Conservation (phyloP, 2,113 vertebrate species). For the Morone chrysops region DNA sequence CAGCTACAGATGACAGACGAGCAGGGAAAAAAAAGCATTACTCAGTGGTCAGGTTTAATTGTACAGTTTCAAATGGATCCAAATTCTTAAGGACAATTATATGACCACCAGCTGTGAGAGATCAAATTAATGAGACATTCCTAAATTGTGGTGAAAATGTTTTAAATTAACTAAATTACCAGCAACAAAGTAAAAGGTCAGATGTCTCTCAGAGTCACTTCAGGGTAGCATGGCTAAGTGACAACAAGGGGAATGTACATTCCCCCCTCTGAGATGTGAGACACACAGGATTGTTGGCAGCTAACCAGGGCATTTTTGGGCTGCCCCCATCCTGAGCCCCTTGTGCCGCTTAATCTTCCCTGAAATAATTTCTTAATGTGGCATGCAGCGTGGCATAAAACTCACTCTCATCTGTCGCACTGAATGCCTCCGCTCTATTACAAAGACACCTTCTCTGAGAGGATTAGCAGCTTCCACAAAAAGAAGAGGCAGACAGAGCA, state of each 20-base stretch:
- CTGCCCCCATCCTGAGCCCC: conserved; percentile 43
- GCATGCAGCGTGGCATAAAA: conserved; percentile 67
- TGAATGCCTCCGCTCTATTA: conserved; percentile 59
- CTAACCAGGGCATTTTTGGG: conserved; percentile 67
- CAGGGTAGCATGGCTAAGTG: conserved; percentile 43
- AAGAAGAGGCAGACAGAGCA: conserved; percentile 37
- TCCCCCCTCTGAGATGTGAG: conserved; percentile 53
- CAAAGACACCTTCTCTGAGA: conserved; percentile 72
- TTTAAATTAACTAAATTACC: conserved; percentile 52
- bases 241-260: conserved; percentile 50
- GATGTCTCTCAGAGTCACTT: conserved; percentile 55
- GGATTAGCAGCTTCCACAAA: conserved; percentile 69
- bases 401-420: conserved; percentile 60
- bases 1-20: conserved; percentile 39
- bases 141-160: background rate
- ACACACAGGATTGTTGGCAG: conserved; percentile 64
- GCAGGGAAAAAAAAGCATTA: conserved; percentile 1
- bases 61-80: conserved; percentile 24
- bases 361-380: conserved; percentile 77
- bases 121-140: conserved; percentile 51
- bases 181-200: conserved; percentile 54
- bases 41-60: conserved; percentile 25
- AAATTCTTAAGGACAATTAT: conserved; percentile 46
- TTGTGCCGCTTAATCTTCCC: conserved; percentile 69
- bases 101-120: conserved; percentile 54